These are phyloP conservation scores for Chaunax sp. DNA, from an alignment of 2,797 vertebrate species.

Conservation along the genomic window DNA sequence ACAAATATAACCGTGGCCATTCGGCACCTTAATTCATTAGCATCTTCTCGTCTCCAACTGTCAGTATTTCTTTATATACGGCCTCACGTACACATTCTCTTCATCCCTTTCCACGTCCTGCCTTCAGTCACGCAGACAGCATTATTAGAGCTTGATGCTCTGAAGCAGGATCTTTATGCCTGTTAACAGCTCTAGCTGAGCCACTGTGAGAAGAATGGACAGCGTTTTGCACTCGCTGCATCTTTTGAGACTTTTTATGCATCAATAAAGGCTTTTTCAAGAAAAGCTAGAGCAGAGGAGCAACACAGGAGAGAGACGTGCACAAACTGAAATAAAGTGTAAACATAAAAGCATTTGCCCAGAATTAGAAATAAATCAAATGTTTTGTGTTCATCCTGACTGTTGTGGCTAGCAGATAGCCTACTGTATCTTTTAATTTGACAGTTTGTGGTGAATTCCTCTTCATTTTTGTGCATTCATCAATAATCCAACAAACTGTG, in stretches of 20 bases:
- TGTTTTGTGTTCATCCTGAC: not conserved
- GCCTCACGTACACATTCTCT: not conserved
- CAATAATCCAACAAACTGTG: constrained; percentile 26
- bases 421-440: not conserved
- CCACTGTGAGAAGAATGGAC: constrained; percentile 22
- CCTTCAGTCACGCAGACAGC: constrained; percentile 11
- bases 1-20: not conserved
- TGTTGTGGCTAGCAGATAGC: not conserved
- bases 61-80: constrained; percentile 24
- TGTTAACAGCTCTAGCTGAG: constrained; percentile 20
- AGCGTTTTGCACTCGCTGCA: constrained; percentile 12
- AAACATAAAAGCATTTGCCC: not conserved
- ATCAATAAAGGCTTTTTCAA: not conserved
- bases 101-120: constrained; percentile 4
- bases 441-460: not conserved
- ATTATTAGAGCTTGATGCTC: constrained; percentile 15
- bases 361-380: not conserved
- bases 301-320: not conserved
- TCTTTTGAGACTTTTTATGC: not conserved
- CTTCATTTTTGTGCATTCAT: constrained; percentile 2
- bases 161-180: constrained; percentile 7
- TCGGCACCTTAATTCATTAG: constrained; percentile 47
- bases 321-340: not conserved
- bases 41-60: constrained; percentile 32
- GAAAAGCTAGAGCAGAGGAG: not conserved